Percentiles rank a stretch among this genome's conserved stretches.
phyloP scores from a whole-genome alignment of 2,888 invertebrate genomes.

The Pyrrhopygopsis socrates region DNA sequence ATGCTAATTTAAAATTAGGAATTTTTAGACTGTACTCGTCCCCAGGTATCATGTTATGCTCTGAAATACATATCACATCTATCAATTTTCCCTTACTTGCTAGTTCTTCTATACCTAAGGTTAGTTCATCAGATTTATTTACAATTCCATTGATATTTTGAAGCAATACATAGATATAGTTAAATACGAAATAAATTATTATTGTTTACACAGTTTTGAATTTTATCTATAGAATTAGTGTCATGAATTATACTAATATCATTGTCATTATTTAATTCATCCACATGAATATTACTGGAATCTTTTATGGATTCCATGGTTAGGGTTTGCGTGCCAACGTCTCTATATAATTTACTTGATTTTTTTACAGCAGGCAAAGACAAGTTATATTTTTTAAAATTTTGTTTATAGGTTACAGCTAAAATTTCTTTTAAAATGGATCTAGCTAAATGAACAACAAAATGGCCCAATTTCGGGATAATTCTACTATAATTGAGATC shows the following conservation, averaged over 20 bases:
- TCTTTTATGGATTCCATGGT: no score
- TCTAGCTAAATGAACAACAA: background rate
- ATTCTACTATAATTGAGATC: background rate
- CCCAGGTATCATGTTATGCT: background rate
- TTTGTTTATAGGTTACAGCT: background rate
- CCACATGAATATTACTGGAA: no score
- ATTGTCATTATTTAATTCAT: no score
- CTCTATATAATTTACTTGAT: no score
- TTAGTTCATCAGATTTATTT: conserved; percentile 3
- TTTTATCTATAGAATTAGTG: no score
- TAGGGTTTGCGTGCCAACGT: no score
- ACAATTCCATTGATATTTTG: conserved; percentile 23
- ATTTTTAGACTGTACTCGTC: background rate
- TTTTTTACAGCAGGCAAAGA: no score
- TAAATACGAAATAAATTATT: conserved; percentile 13
- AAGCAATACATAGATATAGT: conserved; percentile 6
- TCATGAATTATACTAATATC: no score
- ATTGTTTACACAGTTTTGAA: background rate
- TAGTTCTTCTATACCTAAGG: background rate
- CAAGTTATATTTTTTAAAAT: no score
- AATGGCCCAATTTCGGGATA: background rate
- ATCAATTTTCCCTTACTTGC: background rate
- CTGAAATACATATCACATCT: background rate
- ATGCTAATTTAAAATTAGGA: background rate
- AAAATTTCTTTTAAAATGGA: conserved; percentile 1